Evolutionary conservation across 2,888 invertebrate species (phyloP), one percentile per base, ranked within the genome.

Genomic region (Trilocha varians): DNA sequence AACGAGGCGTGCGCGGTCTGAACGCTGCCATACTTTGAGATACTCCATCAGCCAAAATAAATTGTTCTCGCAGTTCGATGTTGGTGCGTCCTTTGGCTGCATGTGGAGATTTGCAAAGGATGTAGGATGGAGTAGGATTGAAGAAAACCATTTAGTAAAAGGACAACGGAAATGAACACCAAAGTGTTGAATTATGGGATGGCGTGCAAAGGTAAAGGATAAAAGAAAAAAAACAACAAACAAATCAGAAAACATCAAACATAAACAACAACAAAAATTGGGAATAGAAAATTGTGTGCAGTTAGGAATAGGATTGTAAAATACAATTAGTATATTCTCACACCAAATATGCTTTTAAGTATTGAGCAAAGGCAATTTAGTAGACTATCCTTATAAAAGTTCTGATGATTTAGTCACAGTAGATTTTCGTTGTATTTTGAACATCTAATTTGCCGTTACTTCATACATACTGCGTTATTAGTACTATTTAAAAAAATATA

Each of bases 61-160:
- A 99, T 89, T 98, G 96, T 88, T 99, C 99, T 77, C 99, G 92
- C 77, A 99, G 92, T 90, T 99, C 98, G 89, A 98, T 95, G 91
- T 99, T 99, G 87, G 98, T 98, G 88, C 99, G 95, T 89, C 99
- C 99, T 90, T 98, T 98, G 89, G 98, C 98, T 98, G 87, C 80
- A 89, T 85, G 88, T 87, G 86, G 85, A 64, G 78, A 74, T 66
- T 71, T 53, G 67, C 70, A 71, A 71, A 70, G 58, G 53, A 71
- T 67, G 57, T 37, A 47, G 67, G 74, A 49, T 36, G 50, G 67
- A 69, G 58, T 36, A 49, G 59, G 74, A 66, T 44, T 53, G 74
- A 80, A 75, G 62, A 72, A 74, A 80, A 82, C 79, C 80, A 63
- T 76, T 66, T 55, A 80, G 82, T 78, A 76, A 82, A 62, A 60